Base-by-base conservation (phyloP, 2,888 invertebrate species). In the Morpho achilles region DNA sequence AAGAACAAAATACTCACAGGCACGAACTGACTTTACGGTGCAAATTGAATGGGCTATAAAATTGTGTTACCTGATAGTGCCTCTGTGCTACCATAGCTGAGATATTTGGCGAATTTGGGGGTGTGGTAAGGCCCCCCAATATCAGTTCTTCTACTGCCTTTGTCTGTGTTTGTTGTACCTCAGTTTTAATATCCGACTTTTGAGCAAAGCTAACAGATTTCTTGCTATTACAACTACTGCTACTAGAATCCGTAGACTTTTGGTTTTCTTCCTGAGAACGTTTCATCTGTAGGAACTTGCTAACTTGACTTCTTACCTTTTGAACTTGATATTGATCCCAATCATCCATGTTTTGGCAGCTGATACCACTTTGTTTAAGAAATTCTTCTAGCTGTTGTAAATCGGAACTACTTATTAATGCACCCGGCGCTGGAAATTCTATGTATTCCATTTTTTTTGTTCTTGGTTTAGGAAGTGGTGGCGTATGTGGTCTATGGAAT, bases 161-260 rank as follows among this genome's bases (percentile, higher is more conserved):
- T 67, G 83, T 82, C 69, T 80, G 84, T 43, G 56, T 57, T 75
- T 80, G 91, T 69, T 85, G 91, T 67, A 76, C 77, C 61, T 73
- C 77, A 70, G 81, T 82, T 63, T 75, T 74, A 63, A 80, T 80
- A 45, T 74, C 78, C 65, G 85, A 78, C 77, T 92, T 93, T 78
- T 92, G 93, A 52, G 95, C 95, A 81, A 96, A 96, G 82, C 95
- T 96, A 64, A 96, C 95, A 66, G 94, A 94, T 80, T 96, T 96
- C 79, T 94, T 94, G 72, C 92, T 92, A 69, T 91, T 92, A 71
- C 91, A 91, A 75, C 91, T 91, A 73, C 91, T 92, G 59, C 91
- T 91, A 65, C 90, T 91, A 75, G 92, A 92, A 69, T 93, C 93
- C 66, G 91, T 86, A 67, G 92, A 92, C 75, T 92, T 93, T 64